Evolutionary conservation across 2,888 invertebrate genomes (phyloP).

Genomic region (Hymenopus coronatus): DNA sequence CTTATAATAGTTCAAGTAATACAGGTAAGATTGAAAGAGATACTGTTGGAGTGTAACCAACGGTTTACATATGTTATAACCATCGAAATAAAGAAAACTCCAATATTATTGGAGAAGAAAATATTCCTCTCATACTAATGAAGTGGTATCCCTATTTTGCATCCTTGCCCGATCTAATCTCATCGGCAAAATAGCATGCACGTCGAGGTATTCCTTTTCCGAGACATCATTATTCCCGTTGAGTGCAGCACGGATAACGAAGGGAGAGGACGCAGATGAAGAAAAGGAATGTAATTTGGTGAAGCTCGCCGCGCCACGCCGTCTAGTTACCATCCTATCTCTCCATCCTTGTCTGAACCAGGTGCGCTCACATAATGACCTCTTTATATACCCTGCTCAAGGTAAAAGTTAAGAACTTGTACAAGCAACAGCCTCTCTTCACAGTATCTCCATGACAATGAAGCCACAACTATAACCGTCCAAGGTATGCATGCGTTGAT

Average conservation of each 20-base stretch:
- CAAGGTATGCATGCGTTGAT: too few species aligned
- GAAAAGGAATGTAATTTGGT: background rate
- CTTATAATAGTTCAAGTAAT: too few species aligned
- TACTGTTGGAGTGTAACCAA: too few species aligned
- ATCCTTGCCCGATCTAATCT: background rate
- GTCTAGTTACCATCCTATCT: background rate
- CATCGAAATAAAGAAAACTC: too few species aligned
- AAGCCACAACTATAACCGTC: too few species aligned
- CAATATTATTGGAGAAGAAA: too few species aligned
- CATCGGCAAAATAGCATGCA: background rate
- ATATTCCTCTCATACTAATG: too few species aligned
- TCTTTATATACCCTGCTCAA: background rate
- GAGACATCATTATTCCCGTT: background rate
- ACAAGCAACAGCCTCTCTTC: background rate
- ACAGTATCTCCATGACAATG: background rate
- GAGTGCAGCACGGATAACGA: too few species aligned
- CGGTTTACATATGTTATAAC: too few species aligned
- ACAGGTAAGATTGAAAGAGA: too few species aligned
- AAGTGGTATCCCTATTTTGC: too few species aligned
- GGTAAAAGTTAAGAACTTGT: constrained; percentile 2
- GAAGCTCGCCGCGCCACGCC: background rate
- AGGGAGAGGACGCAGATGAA: too few species aligned
- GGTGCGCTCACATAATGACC: background rate
- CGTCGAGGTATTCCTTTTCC: background rate
- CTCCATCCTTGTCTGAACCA: background rate